Evolutionary conservation across 2,888 invertebrate species (phyloP).

Genomic region (Blomia tropicalis): DNA sequence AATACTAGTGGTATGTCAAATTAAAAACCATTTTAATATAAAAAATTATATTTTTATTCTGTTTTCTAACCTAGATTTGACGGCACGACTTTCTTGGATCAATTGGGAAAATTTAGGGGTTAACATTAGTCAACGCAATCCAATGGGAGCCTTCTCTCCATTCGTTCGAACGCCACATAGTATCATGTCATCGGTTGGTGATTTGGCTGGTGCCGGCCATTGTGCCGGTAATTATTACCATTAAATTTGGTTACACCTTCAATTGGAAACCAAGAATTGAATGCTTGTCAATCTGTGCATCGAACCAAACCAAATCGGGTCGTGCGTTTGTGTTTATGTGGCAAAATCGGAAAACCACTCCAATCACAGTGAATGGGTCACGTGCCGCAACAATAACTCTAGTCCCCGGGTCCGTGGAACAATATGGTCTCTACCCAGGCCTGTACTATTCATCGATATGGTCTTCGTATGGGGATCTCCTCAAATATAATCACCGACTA

Average conservation of each 20-base stretch:
- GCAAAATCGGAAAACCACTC: neutral
- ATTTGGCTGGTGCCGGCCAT: neutral
- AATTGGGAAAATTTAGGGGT: slow-evolving; percentile 97
- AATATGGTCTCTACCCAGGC: neutral
- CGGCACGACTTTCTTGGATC: slow-evolving; percentile 92
- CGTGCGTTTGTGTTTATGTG: too few species aligned
- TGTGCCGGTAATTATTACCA: neutral
- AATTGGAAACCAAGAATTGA: neutral
- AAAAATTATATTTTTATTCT: neutral
- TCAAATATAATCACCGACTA: too few species aligned
- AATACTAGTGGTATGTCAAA: slow-evolving; percentile 69
- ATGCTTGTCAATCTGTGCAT: neutral
- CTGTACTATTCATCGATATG: too few species aligned
- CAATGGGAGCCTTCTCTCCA: slow-evolving; percentile 23
- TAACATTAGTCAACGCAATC: slow-evolving; percentile 60
- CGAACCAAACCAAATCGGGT: too few species aligned
- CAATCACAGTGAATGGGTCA: neutral
- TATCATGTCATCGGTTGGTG: neutral
- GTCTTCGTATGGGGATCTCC: too few species aligned
- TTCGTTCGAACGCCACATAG: slow-evolving; percentile 15
- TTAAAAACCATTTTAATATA: neutral
- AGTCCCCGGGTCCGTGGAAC: neutral
- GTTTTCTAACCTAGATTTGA: slow-evolving; percentile 68
- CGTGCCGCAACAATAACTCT: neutral
- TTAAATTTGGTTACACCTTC: neutral